Evolutionary conservation across 1,140 invertebrate genomes (phyloP), one percentile per base, ranked within the genome.

Genomic region (Medauroidea extradentata): DNA sequence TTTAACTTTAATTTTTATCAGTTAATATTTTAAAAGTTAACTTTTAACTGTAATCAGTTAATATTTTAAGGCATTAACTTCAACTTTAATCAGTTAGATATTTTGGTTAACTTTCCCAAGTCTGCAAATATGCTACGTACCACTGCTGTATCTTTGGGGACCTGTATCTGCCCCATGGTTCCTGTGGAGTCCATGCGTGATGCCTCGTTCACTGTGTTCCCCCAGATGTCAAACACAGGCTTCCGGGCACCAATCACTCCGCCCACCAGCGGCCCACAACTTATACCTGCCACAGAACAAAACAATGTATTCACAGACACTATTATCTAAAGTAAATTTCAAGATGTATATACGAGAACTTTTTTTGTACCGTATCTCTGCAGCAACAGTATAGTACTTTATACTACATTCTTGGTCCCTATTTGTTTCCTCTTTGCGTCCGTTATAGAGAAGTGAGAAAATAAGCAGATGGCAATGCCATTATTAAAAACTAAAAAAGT

Each of bases 151-250:
- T 90, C 86, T 64, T 85, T 86, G 3, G 91, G 89, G 18, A 94
- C 91, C 81, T 95, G 92, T 58, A 96, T 93, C 21, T 85, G 81
- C 59, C 90, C 91, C 78, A 92, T 89, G 21, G 85, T 83, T 0
- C 93, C 93, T 0, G 93, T 95, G 2, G 87, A 90, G 70, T 96
- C 93, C 93, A 95, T 96, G 25, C 93, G 79, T 16, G 93, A 95
- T 3, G 95, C 94, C 68, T 96, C 90, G 75, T 98, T 98, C 0
- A 97, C 95, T 1, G 94, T 96, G 72, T 96, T 90, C 0, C 96
- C 96, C 95, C 96, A 99, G 62, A 99, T 96, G 70, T 99, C 96
- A 77, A 96, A 99, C 56, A 98, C 95, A 0, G 96, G 96, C 70
- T 99, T 98, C 24, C 94, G 83, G 0, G 94, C 95, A 0, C 96